phyloP scores from a whole-genome alignment of 2,113 vertebrate species.

The Acanthisitta chloris region DNA sequence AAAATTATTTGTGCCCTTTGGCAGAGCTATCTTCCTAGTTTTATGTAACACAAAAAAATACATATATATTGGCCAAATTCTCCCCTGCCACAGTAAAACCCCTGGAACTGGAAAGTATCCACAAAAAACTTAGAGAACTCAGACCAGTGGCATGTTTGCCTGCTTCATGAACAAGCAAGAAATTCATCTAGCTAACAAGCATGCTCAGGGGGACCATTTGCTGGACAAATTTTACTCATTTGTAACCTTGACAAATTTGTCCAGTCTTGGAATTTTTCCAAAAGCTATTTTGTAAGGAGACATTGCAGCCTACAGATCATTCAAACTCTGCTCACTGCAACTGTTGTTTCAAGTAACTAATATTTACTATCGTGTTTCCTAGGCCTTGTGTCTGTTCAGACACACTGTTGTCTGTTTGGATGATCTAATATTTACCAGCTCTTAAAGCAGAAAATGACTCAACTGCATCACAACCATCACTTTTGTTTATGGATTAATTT shows the following conservation, averaged over 20 bases:
- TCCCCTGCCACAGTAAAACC: neutral
- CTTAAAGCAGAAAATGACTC: neutral
- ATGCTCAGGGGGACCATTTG: neutral
- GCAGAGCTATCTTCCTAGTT: neutral
- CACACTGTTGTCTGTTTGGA: neutral
- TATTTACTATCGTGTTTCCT: neutral
- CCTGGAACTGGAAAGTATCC: constrained; percentile 12
- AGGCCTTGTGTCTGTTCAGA: neutral
- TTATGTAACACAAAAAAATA: neutral
- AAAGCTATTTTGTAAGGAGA: neutral
- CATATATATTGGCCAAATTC: neutral
- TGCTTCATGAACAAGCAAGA: constrained; percentile 26
- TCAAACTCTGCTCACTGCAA: neutral
- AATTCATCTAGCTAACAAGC: constrained; percentile 15
- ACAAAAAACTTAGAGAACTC: constrained; percentile 16
- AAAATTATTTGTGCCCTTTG: neutral
- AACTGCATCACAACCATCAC: neutral
- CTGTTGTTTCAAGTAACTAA: neutral
- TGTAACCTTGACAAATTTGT: neutral
- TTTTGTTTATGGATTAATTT: constrained; percentile 7
- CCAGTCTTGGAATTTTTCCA: neutral
- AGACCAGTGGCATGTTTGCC: neutral
- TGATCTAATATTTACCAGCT: neutral
- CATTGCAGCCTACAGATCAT: neutral
- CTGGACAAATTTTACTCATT: neutral